Base-by-base conservation (phyloP, 2,113 vertebrate genomes). In the Xenopus laevis region DNA sequence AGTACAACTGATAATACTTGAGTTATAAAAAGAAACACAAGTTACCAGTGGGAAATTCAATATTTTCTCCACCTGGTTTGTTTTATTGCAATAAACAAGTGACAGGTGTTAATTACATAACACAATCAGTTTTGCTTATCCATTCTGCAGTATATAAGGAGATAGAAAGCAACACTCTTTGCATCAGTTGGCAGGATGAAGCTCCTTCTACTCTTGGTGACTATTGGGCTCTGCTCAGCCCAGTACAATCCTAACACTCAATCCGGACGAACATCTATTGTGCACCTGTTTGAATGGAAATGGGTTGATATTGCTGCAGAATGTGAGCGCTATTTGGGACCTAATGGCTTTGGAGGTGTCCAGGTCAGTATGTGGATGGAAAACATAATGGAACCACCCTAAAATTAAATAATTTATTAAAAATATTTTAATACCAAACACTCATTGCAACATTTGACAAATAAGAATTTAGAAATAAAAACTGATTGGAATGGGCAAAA, bases 241-340 rank as follows among this genome's bases (percentile, higher is more conserved):
- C 95, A 96, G 62, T 91, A 93, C 78, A 61, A 74, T 78, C 91
- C 95, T 0, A 81, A 94, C 3, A 85, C 83, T 2, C 71, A 75
- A 2, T 0, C 86, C 0, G 89, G 89, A 18, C 87, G 88, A 66
- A 95, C 92, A 0, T 80, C 94, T 45, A 89, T 98, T 0, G 95
- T 98, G 0, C 95, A 98, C 61, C 87, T 99, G 78, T 99, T 96
- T 62, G 96, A 98, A 71, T 98, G 96, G 96, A 89, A 89, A 65
- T 99, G 96, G 96, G 82, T 13, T 0, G 96, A 99, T 73, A 89
- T 98, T 13, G 95, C 97, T 67, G 83, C 73, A 8, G 96, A 99
- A 79, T 99, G 96, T 65, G 97, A 98, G 44, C 81, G 89, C 50
- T 98, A 89, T 61, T 83, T 99, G 67, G 94, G 77, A 57, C 94